phyloP scores from a whole-genome alignment of 35 echinoderm and acorn worm species.

The Heliocidaris erythrogramma region DNA sequence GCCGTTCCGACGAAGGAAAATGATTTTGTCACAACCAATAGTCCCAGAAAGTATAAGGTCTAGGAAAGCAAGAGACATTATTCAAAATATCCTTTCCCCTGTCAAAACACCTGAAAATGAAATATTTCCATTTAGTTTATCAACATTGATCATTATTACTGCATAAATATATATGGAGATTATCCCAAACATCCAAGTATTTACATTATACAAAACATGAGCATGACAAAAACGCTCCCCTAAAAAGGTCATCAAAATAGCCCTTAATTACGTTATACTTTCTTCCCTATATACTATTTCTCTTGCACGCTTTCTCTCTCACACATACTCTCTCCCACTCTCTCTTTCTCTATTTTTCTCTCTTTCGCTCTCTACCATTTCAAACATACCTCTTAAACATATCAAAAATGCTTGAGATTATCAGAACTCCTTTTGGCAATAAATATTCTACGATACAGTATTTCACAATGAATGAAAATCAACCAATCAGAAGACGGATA shows the following conservation, averaged over 20 bases:
- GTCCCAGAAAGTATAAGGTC: neutral
- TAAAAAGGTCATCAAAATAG: neutral
- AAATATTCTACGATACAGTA: neutral
- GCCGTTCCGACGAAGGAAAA: neutral
- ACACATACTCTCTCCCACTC: neutral
- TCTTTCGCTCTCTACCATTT: neutral
- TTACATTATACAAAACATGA: constrained; percentile 19
- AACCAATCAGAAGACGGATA: neutral
- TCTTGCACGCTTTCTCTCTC: neutral
- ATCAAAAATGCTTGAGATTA: neutral
- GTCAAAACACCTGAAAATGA: neutral
- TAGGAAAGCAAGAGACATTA: constrained; percentile 16
- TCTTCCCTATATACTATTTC: neutral
- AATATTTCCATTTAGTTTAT: neutral
- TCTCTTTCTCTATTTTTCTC: neutral
- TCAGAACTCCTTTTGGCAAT: neutral
- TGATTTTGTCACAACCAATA: neutral
- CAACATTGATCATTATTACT: neutral
- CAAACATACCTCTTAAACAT: neutral
- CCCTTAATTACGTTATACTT: neutral
- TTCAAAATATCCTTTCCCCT: neutral
- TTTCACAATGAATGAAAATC: neutral
- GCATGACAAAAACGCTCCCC: constrained; percentile 15
- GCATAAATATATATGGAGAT: constrained; percentile 5
- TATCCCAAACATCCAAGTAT: neutral